Conservation (phyloP, 2,888 invertebrate species). For the Galeopsomyia nigrocyanea region DNA sequence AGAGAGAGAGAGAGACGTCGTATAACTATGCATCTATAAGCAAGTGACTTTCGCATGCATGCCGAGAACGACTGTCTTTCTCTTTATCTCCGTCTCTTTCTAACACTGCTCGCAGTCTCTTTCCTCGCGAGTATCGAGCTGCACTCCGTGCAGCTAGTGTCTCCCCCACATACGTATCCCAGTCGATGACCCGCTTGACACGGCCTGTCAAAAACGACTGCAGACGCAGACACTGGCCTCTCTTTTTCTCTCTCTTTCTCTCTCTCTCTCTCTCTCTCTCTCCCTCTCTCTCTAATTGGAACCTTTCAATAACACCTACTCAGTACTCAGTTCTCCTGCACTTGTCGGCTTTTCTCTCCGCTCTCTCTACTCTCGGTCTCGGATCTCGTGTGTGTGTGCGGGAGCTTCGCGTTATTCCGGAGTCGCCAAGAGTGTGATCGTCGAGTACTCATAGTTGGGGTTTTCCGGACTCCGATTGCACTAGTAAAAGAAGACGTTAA, state of each 20-base stretch:
- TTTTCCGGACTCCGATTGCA: no score
- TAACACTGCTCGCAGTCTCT: constrained; percentile 14
- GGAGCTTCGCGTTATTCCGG: no score
- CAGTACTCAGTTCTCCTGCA: neutral
- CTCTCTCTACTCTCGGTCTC: no score
- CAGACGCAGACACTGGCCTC: neutral
- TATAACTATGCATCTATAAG: no score
- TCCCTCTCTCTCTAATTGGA: neutral
- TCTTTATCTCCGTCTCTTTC: constrained; percentile 1
- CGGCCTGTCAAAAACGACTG: constrained; percentile 37
- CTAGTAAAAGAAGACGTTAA: no score
- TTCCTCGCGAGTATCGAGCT: constrained; percentile 36
- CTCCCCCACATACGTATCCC: constrained; percentile 33
- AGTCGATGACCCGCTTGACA: constrained; percentile 46
- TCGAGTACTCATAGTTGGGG: no score
- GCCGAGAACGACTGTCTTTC: neutral
- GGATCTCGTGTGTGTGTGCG: no score
- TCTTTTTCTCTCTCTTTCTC: neutral
- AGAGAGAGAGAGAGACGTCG: no score
- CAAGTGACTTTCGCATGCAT: no score
- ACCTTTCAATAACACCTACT: neutral
- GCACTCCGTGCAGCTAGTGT: constrained; percentile 15
- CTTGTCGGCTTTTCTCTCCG: neutral
- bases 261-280: constrained; percentile 13
- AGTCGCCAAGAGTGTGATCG: no score